Conservation (phyloP, 2,113 vertebrate species). For the Mustela nigripes region DNA sequence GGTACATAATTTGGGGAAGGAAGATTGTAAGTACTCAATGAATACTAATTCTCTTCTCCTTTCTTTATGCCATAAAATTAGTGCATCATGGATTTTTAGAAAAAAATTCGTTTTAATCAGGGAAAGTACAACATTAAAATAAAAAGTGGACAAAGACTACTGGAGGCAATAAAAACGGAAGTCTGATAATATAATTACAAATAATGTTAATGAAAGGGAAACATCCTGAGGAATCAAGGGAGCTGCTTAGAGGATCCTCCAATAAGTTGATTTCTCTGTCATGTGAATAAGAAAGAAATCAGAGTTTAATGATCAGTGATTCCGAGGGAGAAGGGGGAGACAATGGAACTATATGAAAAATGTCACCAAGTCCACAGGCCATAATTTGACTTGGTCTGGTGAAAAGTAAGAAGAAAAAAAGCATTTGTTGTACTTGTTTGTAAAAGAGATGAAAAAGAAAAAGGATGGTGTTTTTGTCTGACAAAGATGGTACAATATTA, state of each 20-base stretch:
- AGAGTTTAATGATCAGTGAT: neutral
- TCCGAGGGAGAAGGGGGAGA: neutral
- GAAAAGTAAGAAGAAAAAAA: neutral
- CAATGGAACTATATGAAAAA: neutral
- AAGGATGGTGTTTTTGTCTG: neutral
- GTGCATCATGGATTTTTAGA: neutral
- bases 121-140: neutral
- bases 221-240: neutral
- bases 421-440: neutral
- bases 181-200: neutral
- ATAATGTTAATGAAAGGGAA: neutral
- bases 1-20: neutral
- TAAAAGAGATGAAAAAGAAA: neutral
- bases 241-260: neutral
- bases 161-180: neutral
- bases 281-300: neutral
- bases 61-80: neutral
- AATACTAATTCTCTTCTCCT: neutral
- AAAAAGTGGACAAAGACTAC: slow-evolving; percentile 3
- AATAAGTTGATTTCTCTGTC: neutral
- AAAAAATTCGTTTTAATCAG: neutral
- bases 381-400: neutral
- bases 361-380: neutral
- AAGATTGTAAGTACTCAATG: neutral
- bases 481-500: neutral